Percentiles rank a stretch among this genome's conserved stretches.
These are phyloP conservation scores for Eupleurogrammus muticus DNA, from an alignment of 2,797 vertebrate genomes.

Conservation along the genomic window DNA sequence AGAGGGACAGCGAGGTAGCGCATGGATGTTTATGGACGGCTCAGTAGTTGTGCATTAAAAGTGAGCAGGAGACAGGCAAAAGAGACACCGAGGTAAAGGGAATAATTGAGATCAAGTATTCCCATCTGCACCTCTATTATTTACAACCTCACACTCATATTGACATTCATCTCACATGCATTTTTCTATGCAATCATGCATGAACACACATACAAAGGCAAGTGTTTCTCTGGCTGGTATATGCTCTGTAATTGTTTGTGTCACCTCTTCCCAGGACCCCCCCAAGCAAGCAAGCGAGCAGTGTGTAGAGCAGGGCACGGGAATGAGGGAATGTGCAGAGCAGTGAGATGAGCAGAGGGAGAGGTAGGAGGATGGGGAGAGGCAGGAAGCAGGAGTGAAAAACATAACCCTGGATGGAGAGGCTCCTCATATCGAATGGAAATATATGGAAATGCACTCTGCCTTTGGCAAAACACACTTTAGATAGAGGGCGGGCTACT, in stretches of 20 bases:
- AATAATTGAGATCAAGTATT: conserved; percentile 74
- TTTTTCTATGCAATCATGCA: conserved; percentile 45
- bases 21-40: conserved; percentile 64
- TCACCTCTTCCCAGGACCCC: conserved; percentile 80
- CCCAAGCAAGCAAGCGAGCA: conserved; percentile 70
- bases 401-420: conserved; percentile 82
- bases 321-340: conserved; percentile 57
- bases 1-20: conserved; percentile 57
- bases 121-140: conserved; percentile 67
- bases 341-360: conserved; percentile 60
- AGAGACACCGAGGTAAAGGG: conserved; percentile 52
- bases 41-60: conserved; percentile 61
- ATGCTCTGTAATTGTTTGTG: conserved; percentile 84
- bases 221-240: conserved; percentile 77
- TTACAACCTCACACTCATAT: conserved; percentile 52
- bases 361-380: conserved; percentile 59
- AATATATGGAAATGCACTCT: conserved; percentile 84
- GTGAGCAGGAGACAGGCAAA: conserved; percentile 56
- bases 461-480: conserved; percentile 82
- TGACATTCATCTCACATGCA: conserved; percentile 56
- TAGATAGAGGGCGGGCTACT: conserved; percentile 75
- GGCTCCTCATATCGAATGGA: conserved; percentile 82
- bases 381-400: conserved; percentile 73
- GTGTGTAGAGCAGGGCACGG: conserved; percentile 58
- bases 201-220: conserved; percentile 47